Conservation (phyloP, 2,797 vertebrate species). For the Phaenicophaeus curvirostris region DNA sequence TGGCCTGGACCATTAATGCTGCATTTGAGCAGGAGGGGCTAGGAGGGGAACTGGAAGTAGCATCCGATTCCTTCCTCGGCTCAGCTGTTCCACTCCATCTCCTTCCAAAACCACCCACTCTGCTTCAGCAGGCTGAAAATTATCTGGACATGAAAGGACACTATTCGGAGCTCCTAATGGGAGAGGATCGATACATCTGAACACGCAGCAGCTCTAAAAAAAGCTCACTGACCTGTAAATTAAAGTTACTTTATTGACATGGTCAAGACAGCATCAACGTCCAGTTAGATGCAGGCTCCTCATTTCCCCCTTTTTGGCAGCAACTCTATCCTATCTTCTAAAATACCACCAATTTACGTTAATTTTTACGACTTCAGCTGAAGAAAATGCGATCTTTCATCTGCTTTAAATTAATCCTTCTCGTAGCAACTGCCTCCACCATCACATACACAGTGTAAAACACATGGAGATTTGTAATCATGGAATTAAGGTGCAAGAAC, state of each 20-base stretch:
- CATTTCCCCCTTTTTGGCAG: not conserved
- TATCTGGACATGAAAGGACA: not conserved
- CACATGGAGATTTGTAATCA: fast-evolving
- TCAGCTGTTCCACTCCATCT: not conserved
- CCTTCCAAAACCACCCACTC: constrained; percentile 7
- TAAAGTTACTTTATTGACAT: not conserved
- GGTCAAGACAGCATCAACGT: not conserved
- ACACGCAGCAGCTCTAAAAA: not conserved
- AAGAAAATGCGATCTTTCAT: not conserved
- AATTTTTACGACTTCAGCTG: constrained; percentile 9
- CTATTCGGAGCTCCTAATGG: not conserved
- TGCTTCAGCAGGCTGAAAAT: not conserved
- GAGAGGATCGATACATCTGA: not conserved
- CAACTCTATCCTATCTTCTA: not conserved
- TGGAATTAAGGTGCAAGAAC: not conserved
- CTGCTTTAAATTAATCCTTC: constrained; percentile 2
- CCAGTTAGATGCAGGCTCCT: not conserved
- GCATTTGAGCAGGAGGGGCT: not conserved
- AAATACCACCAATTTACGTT: not conserved
- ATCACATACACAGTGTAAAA: not conserved
- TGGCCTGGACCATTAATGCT: not conserved
- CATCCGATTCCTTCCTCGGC: not conserved
- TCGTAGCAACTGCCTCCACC: constrained; percentile 44
- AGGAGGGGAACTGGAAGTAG: not conserved
- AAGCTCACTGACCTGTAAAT: not conserved